A percentile compares a stretch with the other conserved stretches of the same genome.
These are phyloP conservation scores for Artibeus jamaicensis DNA, from an alignment of 2,797 vertebrate species.

Conservation along the genomic window DNA sequence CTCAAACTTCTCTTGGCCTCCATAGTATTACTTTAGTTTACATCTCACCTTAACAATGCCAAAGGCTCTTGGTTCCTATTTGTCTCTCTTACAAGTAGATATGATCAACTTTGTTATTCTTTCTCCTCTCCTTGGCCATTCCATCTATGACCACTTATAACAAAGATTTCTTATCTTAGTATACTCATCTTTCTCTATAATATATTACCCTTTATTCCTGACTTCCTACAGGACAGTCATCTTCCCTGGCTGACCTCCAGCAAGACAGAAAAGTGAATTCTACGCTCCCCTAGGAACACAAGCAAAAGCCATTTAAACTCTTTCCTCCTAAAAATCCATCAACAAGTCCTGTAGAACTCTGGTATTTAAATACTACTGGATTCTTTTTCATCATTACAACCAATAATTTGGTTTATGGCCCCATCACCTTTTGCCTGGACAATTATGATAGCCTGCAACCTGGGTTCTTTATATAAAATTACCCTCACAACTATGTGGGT, in stretches of 20 bases:
- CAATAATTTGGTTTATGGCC: neutral
- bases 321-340: neutral
- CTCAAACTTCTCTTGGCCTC: neutral
- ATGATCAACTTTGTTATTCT: neutral
- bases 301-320: neutral
- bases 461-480: constrained; percentile 12
- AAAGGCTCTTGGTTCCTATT: neutral
- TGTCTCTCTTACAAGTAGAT: neutral
- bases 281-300: neutral
- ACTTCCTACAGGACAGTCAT: neutral
- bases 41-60: neutral
- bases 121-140: neutral
- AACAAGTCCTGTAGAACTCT: neutral
- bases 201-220: neutral
- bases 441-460: neutral
- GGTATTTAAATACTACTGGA: neutral
- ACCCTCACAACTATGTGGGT: neutral
- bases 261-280: constrained; percentile 1
- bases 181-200: neutral
- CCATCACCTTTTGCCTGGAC: neutral
- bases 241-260: neutral
- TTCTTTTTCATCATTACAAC: neutral
- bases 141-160: neutral
- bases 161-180: neutral
- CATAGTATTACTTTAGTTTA: neutral